Conservation (phyloP, 2,797 vertebrate species). For the Lateolabrax maculatus region DNA sequence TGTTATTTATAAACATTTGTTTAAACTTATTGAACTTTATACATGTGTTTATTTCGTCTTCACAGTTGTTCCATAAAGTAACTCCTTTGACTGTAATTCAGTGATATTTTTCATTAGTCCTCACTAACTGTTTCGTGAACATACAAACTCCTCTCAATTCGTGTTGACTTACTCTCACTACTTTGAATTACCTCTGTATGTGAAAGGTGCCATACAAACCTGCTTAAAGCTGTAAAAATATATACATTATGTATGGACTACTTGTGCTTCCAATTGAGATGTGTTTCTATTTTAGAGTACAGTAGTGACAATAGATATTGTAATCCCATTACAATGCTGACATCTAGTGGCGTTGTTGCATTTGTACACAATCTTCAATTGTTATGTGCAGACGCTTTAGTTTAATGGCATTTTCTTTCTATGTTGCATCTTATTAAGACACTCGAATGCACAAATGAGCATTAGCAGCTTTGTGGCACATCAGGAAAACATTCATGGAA, state of each 20-base stretch:
- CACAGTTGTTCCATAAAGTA: too few relatives aligned
- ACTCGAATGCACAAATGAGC: slow-evolving; percentile 32
- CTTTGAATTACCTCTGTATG: neutral
- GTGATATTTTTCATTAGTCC: too few relatives aligned
- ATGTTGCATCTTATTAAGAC: slow-evolving; percentile 13
- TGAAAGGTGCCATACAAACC: neutral
- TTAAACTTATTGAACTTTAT: too few relatives aligned
- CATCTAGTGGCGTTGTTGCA: slow-evolving; percentile 78
- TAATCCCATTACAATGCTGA: slow-evolving; percentile 72
- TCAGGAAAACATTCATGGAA: slow-evolving; percentile 57
- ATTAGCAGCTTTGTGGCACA: slow-evolving; percentile 14
- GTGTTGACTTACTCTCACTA: too few relatives aligned
- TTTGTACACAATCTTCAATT: slow-evolving; percentile 36
- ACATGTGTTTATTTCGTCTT: too few relatives aligned
- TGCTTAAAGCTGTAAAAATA: neutral
- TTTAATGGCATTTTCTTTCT: neutral
- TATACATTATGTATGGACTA: neutral
- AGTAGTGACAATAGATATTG: neutral
- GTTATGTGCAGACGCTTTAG: neutral
- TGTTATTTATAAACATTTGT: too few relatives aligned
- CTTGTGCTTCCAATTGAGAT: neutral
- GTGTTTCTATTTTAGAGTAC: neutral
- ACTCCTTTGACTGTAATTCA: too few relatives aligned
- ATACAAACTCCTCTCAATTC: too few relatives aligned
- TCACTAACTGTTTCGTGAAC: too few relatives aligned